phyloP scores from a whole-genome alignment of 2,113 vertebrate species.

The Phrynosoma blainvillii region DNA sequence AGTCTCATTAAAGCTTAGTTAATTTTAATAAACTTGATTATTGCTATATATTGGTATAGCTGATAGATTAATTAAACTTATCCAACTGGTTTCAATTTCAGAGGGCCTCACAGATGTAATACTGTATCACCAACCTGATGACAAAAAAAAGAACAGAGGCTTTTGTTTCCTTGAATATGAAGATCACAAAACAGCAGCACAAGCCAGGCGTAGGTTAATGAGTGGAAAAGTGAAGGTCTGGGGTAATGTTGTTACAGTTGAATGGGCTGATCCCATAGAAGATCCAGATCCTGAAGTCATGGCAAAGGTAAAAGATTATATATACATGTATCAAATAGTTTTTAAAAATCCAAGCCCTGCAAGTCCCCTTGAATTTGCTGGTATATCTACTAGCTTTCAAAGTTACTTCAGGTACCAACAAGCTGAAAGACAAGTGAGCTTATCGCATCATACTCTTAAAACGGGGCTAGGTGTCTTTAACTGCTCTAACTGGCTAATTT shows the following conservation, averaged over 20 bases:
- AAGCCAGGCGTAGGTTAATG: constrained; percentile 95
- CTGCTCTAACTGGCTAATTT: too few species aligned
- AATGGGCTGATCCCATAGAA: constrained; percentile 99
- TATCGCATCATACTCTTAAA: too few species aligned
- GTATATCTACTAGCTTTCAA: not conserved
- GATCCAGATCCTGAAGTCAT: constrained; percentile 99
- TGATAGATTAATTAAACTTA: constrained; percentile 36
- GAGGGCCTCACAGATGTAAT: constrained; percentile 98
- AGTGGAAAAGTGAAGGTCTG: constrained; percentile 99
- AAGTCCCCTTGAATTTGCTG: not conserved
- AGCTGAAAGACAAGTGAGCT: not conserved
- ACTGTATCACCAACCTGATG: constrained; percentile 96
- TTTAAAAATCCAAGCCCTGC: too few species aligned
- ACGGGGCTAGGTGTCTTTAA: too few species aligned
- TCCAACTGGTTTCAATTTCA: constrained; percentile 72
- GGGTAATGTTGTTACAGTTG: constrained; percentile 97
- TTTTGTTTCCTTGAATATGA: constrained; percentile 99
- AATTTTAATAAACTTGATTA: not conserved
- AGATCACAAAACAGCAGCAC: constrained; percentile 98
- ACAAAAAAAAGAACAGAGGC: constrained; percentile 98
- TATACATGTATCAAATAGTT: not conserved
- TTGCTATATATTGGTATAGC: not conserved
- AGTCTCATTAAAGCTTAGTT: not conserved
- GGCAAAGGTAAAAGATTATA: constrained; percentile 88
- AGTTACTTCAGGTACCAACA: not conserved